Evolutionary conservation across 2,888 invertebrate genomes (phyloP), one percentile per base, ranked within the genome.

Genomic region (Monochamus alternatus): DNA sequence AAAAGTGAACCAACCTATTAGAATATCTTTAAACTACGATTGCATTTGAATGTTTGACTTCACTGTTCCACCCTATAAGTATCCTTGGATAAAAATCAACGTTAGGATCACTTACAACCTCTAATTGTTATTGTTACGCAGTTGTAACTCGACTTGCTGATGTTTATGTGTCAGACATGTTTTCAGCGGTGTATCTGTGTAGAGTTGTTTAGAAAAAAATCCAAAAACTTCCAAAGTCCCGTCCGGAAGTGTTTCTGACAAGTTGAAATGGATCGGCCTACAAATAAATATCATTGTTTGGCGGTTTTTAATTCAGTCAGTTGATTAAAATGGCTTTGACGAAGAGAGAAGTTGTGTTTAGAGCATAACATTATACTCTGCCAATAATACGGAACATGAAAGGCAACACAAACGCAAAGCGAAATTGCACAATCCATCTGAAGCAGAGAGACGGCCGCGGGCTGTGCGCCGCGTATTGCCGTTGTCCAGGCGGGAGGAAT

Each of bases 361-460:
- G 55, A 63, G 58, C 32, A 52, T 43, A 55, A 52, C 71, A 71
- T 71, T 71, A 63, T 52, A 52, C 38, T 71, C 63, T 63, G 63
- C 62, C 62, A 52, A 71, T 63, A 63, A 52, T 63, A 51, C 62
- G 63, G 55, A 68, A 69, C 74, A 69, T 69, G 69, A 74, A 74
- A 74, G 74, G 74, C 69, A 47, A 67, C 72, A 75, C 65, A 70
- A 69, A 71, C 75, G 71, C 60, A 75, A 65, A 72, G 70, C 70
- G 66, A 64, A 65, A 72, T 75, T 64, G 65, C 44, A 74, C 70
- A 80, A 82, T 84, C 84, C 83, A 84, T 86, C 86, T 84, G 78
- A 81, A 85, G 85, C 85, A 85, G 85, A 83, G 84, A 81, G 80
- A 80, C 83, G 83, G 79, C 76, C 62, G 66, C 76, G 84, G 84